Percentiles rank a stretch among this genome's conserved stretches.
phyloP scores from a whole-genome alignment of 2,113 vertebrate species.

The Pterocles orientalis region DNA sequence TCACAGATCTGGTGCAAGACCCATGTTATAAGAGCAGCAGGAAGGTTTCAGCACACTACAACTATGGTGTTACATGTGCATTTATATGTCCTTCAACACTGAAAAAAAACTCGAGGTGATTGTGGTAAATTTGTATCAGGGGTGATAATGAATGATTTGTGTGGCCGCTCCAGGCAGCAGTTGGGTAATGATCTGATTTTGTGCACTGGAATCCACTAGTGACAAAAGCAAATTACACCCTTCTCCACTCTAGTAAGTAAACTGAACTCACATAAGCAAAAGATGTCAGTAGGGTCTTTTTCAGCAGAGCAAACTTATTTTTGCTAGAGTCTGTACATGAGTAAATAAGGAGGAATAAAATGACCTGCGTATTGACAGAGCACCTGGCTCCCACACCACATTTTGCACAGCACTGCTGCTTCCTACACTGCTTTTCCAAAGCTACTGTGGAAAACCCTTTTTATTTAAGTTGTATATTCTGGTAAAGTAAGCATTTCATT shows the following conservation, averaged over 20 bases:
- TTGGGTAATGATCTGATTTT: neutral
- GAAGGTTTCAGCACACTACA: neutral
- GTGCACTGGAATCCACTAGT: neutral
- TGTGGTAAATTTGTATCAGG: neutral
- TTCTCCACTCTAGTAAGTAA: neutral
- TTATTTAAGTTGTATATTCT: constrained; percentile 2
- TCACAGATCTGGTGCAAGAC: neutral
- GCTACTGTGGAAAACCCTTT: neutral
- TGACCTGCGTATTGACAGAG: neutral
- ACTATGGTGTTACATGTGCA: neutral
- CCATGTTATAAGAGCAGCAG: neutral
- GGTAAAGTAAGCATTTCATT: neutral
- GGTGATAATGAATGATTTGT: neutral
- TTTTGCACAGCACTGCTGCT: neutral
- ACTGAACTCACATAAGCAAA: neutral
- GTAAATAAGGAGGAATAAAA: neutral
- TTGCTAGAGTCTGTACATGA: neutral
- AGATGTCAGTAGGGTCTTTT: neutral
- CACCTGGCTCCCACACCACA: neutral
- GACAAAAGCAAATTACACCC: neutral
- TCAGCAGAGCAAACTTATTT: neutral
- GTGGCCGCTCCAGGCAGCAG: neutral
- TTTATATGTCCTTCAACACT: neutral
- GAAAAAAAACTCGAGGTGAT: neutral
- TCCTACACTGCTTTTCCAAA: neutral